Base-by-base conservation (phyloP, 2,888 invertebrate genomes). In the Andrena flavipes region DNA sequence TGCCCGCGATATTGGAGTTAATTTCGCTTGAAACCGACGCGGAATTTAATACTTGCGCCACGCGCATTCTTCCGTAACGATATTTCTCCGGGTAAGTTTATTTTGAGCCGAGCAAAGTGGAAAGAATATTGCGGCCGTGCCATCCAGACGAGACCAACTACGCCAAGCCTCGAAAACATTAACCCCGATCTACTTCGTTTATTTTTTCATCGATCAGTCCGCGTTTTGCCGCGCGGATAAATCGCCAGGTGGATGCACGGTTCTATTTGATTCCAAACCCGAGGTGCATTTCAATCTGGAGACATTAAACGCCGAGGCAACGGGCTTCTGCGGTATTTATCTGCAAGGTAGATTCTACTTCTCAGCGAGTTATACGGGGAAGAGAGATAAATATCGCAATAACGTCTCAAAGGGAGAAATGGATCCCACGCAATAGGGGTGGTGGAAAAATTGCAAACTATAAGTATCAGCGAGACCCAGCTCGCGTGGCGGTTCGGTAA, bases 31-130 rank as follows among this genome's bases (percentile, higher is more conserved):
- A 5, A 68, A 68, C 20, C 29, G 68, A 48, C 62, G 56, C 49
- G 79, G 85, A 85, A 87, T 87, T 87, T 87, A 85, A 87, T 87
- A 87, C 68, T 76, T 74, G 72, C 65, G 73, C 54, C 76, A 76
- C 54, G 56, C 72, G 76, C 79, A 81, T 85, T 76, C 83, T 70
- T 67, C 29, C 65, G 67, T 67, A 79, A 86, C 76, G 73, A 81
- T 86, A 78, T 84, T 65, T 72, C 59, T 29, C 54, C n/a, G 59
- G 26, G 68, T 23, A 62, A 70, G 80, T 87, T 80, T 80, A 86
- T 76, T 77, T 65, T 26, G n/a, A 71, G 56, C 23, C 2, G 49
- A 26, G 60, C 6, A 42, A 48, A 62, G 26, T 26, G 75, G 20
- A 42, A 76, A 42, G 74, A 78, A 70, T 78, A 79, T 59, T 59